Evolutionary conservation across 2,888 invertebrate genomes (phyloP).

Genomic region (Shargacucullia verbasci): DNA sequence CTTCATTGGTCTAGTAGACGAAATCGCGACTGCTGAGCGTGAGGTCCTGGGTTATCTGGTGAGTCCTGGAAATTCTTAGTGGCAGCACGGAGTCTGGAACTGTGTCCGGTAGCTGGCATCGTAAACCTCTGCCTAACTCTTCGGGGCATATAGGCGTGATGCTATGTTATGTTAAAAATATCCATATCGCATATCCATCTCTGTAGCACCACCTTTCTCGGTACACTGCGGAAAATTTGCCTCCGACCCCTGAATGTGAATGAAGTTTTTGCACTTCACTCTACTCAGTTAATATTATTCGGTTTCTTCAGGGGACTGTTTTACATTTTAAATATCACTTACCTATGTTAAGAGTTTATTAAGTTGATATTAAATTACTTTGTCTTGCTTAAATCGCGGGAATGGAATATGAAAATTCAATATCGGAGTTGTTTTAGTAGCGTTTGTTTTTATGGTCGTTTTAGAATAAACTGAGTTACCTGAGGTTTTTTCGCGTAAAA

Average conservation of each 20-base stretch:
- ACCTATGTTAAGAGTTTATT: constrained; percentile 56
- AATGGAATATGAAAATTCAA: constrained; percentile 42
- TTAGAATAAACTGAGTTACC: not conserved
- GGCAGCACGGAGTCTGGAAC: too few species aligned
- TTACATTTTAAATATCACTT: constrained; percentile 60
- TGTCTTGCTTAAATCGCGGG: constrained; percentile 39
- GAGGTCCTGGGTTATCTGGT: too few species aligned
- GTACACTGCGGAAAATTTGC: constrained; percentile 67
- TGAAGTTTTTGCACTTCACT: constrained; percentile 75
- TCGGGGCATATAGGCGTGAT: too few species aligned
- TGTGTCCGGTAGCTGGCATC: too few species aligned
- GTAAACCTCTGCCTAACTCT: too few species aligned
- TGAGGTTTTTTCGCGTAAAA: too few species aligned
- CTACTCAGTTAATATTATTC: constrained; percentile 65
- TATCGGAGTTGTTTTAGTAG: constrained; percentile 12
- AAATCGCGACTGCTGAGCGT: too few species aligned
- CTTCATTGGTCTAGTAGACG: too few species aligned
- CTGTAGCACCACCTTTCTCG: constrained; percentile 12
- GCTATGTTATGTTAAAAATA: not conserved
- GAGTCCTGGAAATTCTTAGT: too few species aligned
- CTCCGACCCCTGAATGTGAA: constrained; percentile 74
- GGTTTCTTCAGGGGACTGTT: constrained; percentile 57
- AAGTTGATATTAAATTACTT: constrained; percentile 59
- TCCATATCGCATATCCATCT: constrained; percentile 22
- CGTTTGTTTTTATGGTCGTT: constrained; percentile 18